Percentiles rank a stretch among this genome's conserved stretches.
phyloP scores from a whole-genome alignment of 64 coral and sea anemone genomes.

The Pachyseris speciosa region DNA sequence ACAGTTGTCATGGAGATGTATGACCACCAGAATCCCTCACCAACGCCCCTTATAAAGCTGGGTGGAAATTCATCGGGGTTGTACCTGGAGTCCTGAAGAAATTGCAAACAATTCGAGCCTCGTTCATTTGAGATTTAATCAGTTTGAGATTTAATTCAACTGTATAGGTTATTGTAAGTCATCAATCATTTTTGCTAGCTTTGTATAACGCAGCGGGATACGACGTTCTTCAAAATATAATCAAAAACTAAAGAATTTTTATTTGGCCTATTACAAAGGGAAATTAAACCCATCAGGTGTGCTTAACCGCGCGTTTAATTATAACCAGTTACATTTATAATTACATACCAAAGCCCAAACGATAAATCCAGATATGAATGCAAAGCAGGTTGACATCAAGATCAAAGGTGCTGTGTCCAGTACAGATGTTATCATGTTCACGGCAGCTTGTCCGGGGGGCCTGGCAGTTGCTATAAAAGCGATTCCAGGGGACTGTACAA shows the following conservation, averaged over 20 bases:
- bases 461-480: slow-evolving; percentile 51
- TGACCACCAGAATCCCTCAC: slow-evolving; percentile 82
- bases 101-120: too few relatives aligned
- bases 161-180: too few relatives aligned
- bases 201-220: too few relatives aligned
- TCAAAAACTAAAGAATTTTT: too few relatives aligned
- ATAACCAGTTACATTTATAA: too few relatives aligned
- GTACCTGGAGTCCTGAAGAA: slow-evolving; percentile 33
- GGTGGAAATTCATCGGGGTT: slow-evolving; percentile 66
- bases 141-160: too few relatives aligned
- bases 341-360: slow-evolving; percentile 72
- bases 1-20: slow-evolving; percentile 87
- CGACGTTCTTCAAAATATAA: too few relatives aligned
- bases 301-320: too few relatives aligned
- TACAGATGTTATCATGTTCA: neutral
- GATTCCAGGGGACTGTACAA: slow-evolving; percentile 65
- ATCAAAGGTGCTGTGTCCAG: slow-evolving; percentile 45
- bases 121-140: too few relatives aligned
- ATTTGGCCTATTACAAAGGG: too few relatives aligned
- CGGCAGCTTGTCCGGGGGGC: neutral
- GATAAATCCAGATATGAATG: slow-evolving; percentile 50
- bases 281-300: too few relatives aligned
- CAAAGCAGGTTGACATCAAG: slow-evolving; percentile 13
- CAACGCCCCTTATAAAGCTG: slow-evolving; percentile 40
- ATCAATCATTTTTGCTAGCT: too few relatives aligned